Conservation (phyloP, 2,888 invertebrate species). For the Piscicola geometra region DNA sequence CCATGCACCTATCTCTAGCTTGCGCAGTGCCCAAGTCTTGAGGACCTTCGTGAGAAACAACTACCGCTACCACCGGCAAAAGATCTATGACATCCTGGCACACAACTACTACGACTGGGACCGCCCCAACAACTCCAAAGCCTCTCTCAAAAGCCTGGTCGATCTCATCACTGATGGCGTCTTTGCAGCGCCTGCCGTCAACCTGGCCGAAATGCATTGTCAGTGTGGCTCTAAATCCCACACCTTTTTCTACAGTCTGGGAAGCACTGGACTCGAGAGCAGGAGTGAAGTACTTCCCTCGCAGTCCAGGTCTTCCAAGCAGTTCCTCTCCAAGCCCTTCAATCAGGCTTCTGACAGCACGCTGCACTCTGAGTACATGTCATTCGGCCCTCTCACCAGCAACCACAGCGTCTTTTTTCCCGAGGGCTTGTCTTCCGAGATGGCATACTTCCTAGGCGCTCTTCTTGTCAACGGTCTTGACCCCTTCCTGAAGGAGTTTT, state of each 20-base stretch:
- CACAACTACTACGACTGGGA: conserved; percentile 88
- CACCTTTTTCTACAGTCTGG: conserved; percentile 61
- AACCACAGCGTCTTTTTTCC: conserved; percentile 43
- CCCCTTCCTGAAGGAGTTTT: conserved; percentile 47
- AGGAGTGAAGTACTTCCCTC: conserved; percentile 6
- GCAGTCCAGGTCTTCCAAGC: background rate
- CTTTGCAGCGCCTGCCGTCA: conserved; percentile 76
- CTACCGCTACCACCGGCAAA: conserved; percentile 87
- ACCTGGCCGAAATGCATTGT: conserved; percentile 83
- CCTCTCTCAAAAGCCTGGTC: conserved; percentile 77
- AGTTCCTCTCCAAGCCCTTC: too few species aligned
- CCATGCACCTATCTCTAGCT: conserved; percentile 85
- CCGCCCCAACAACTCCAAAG: conserved; percentile 65
- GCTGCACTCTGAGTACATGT: background rate
- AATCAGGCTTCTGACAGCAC: background rate
- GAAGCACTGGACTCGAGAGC: background rate
- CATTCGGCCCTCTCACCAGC: background rate
- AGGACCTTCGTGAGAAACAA: conserved; percentile 81
- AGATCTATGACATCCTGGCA: conserved; percentile 89
- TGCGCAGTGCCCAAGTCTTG: conserved; percentile 80
- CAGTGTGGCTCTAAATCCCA: conserved; percentile 57
- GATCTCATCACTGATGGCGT: conserved; percentile 64
- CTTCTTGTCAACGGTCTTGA: conserved; percentile 52
- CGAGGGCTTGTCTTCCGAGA: conserved; percentile 50
- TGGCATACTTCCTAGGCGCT: conserved; percentile 54